These are phyloP conservation scores for Melanocharis versteri DNA, from an alignment of 2,113 vertebrate species.

Conservation along the genomic window DNA sequence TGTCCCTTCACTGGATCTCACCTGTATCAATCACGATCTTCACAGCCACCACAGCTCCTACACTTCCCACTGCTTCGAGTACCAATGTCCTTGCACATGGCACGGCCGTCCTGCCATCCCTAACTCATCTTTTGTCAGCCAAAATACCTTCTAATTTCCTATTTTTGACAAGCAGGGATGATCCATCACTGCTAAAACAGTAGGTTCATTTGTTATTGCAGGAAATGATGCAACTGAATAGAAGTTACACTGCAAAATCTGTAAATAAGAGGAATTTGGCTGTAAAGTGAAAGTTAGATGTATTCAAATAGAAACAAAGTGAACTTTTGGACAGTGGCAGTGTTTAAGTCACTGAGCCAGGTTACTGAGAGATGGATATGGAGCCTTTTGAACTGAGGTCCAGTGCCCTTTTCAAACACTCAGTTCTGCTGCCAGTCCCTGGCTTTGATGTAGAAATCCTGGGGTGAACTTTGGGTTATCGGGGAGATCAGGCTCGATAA, in stretches of 20 bases:
- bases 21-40: slow-evolving; percentile 11
- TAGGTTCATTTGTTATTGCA: background rate
- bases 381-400: background rate
- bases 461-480: slow-evolving; percentile 4
- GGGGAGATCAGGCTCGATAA: background rate
- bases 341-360: background rate
- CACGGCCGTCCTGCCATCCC: background rate
- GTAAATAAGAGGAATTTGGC: background rate
- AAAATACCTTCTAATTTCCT: background rate
- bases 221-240: background rate
- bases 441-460: slow-evolving; percentile 16
- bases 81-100: background rate
- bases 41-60: background rate
- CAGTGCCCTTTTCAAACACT: background rate
- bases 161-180: background rate
- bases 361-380: background rate
- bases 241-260: background rate
- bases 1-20: background rate
- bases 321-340: background rate
- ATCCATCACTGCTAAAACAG: background rate
- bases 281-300: background rate
- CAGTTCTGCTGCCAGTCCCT: background rate
- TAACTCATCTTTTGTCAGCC: background rate
- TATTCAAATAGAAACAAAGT: background rate
- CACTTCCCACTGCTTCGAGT: background rate